A percentile compares a stretch with the other conserved stretches of the same genome.
Conservation (phyloP, 2,888 invertebrate species). For the Pachliopta kotzebuea region DNA sequence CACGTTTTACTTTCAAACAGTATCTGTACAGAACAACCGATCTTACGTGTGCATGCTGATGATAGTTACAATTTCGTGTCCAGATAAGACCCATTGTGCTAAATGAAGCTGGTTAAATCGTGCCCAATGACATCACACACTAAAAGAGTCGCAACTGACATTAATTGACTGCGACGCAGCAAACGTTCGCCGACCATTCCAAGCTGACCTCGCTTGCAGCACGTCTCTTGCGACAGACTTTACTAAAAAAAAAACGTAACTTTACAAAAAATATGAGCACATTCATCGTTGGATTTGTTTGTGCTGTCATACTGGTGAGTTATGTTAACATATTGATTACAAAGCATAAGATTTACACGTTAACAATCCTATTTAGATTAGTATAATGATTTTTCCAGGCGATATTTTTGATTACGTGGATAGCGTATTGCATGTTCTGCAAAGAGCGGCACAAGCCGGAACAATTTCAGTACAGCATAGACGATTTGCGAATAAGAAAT, state of each 20-base stretch:
- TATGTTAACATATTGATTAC: neutral
- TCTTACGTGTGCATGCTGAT: constrained; percentile 1
- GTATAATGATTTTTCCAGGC: constrained; percentile 48
- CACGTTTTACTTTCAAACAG: constrained; percentile 7
- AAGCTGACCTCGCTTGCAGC: constrained; percentile 57
- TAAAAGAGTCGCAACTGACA: constrained; percentile 57
- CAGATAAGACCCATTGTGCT: constrained; percentile 45
- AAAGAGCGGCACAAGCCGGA: constrained; percentile 65
- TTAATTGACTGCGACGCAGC: constrained; percentile 63
- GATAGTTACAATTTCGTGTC: constrained; percentile 14
- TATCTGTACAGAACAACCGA: neutral
- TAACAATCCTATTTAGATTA: neutral
- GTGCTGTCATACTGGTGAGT: constrained; percentile 68
- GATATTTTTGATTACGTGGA: constrained; percentile 57
- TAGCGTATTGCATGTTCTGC: constrained; percentile 70
- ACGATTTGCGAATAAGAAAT: constrained; percentile 55
- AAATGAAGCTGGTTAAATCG: constrained; percentile 53
- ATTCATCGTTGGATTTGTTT: constrained; percentile 61
- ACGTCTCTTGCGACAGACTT: constrained; percentile 47
- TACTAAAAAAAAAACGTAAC: constrained; percentile 29
- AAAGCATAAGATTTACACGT: neutral
- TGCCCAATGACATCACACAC: constrained; percentile 66
- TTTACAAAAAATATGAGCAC: constrained; percentile 52
- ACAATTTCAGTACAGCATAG: constrained; percentile 55
- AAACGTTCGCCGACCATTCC: constrained; percentile 53